These are phyloP conservation scores for Mus minutoides DNA, from an alignment of 2,797 vertebrate species.

Conservation along the genomic window DNA sequence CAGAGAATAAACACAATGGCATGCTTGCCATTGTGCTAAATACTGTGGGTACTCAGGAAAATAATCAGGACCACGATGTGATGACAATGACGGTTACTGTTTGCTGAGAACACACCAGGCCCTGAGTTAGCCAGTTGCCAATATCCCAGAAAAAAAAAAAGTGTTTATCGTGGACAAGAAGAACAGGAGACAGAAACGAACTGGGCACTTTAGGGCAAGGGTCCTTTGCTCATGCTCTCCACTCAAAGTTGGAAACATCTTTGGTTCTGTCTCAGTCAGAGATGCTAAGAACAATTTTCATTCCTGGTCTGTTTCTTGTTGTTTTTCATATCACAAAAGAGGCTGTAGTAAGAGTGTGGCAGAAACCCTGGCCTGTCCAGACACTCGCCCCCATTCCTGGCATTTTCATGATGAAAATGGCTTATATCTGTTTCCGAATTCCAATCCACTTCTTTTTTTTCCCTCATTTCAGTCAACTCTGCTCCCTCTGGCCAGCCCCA, in stretches of 20 bases:
- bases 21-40: not conserved
- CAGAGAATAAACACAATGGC: not conserved
- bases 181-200: not conserved
- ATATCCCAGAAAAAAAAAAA: not conserved
- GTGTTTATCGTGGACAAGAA: not conserved
- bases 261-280: not conserved
- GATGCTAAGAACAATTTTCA: not conserved
- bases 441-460: too few relatives aligned
- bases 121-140: not conserved
- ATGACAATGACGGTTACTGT: not conserved
- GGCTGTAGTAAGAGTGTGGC: not conserved
- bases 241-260: not conserved
- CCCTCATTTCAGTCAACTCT: too few relatives aligned
- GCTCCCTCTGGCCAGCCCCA: too few relatives aligned
- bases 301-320: not conserved
- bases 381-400: not conserved
- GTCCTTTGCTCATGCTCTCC: not conserved
- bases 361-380: not conserved
- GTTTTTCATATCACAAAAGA: not conserved
- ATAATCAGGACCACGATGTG: not conserved
- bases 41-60: not conserved
- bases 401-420: not conserved
- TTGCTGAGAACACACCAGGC: not conserved
- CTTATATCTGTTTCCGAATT: not conserved
- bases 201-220: not conserved